Evolutionary conservation across 2,888 invertebrate genomes (phyloP), one percentile per base, ranked within the genome.

Genomic region (Helicoverpa assulta): DNA sequence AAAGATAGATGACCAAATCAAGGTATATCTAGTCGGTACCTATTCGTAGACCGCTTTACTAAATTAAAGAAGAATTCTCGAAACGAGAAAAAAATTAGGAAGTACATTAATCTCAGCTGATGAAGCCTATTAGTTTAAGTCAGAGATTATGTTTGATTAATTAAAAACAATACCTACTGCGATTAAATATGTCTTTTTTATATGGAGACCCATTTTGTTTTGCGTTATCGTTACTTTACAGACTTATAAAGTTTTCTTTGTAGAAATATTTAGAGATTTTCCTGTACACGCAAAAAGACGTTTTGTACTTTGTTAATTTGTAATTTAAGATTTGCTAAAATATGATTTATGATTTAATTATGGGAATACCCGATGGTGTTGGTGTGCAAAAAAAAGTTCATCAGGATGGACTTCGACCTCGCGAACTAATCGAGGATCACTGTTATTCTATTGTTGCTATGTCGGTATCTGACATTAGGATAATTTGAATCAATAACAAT

Each of bases 101-200:
- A 78, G 69, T 71, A 40, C 54, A 71, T 81, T 78, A 71, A 73
- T 79, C 68, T 81, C 55, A 10, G 37, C 62, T 73, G 63, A 82
- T 70, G 52, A 60, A 76, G 62, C 67, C 62, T 65, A 82, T 82
- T 71, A 67, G 67, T 76, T 58, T 53, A 26, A 64, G 76, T 79
- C 73, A 71, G 53, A 67, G 60, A 61, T 67, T 70, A 66, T 67
- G 61, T 68, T 59, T 53, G 68, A 80, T 60, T 60, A 54, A 63
- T 71, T 63, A 52, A 67, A 63, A 57, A 43, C 61, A 61, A 57
- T 51, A 63, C 40, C 47, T 47, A 47, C 47, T 62, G 37, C 33
- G 29, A 47, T 47, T 47, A 47, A 47, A 47, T 47, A 16, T 47
- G 16, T 6, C n/a, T 47, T 47, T 40, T 47, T 47, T 47, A 16